A percentile compares a stretch with the other conserved stretches of the same genome.
These are phyloP conservation scores for Odontothrips loti DNA, from an alignment of 2,888 invertebrate genomes.

Conservation along the genomic window DNA sequence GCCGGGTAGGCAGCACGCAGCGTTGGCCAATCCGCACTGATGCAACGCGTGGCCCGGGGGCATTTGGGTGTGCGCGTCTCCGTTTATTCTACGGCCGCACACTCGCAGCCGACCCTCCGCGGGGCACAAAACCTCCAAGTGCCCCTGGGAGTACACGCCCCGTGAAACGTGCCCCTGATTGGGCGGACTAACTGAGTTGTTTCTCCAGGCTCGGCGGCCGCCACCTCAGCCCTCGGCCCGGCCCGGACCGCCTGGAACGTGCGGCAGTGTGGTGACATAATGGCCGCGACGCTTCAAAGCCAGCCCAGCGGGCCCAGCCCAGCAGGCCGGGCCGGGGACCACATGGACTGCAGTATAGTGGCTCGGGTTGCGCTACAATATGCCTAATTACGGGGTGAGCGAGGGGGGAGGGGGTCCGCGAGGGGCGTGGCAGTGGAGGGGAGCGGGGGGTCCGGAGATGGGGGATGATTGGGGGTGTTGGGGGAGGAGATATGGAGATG, in stretches of 20 bases:
- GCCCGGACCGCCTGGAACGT: neutral
- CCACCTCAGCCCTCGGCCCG: neutral
- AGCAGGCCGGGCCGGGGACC: neutral
- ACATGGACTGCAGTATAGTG: neutral
- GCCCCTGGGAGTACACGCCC: neutral
- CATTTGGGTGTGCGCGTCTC: no score
- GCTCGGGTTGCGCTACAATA: conserved; percentile 22
- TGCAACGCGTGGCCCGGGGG: no score
- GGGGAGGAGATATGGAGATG: conserved; percentile 25
- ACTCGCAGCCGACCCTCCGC: no score
- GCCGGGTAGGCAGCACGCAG: no score
- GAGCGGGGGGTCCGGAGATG: neutral
- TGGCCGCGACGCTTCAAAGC: neutral
- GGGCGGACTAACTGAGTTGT: no score
- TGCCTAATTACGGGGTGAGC: conserved; percentile 20
- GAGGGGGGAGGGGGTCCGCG: neutral
- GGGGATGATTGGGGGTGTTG: conserved; percentile 23
- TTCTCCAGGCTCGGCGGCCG: neutral
- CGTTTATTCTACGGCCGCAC: no score
- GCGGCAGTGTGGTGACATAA: neutral
- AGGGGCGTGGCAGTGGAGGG: conserved; percentile 1
- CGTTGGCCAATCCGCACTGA: no score
- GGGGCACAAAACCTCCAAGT: no score
- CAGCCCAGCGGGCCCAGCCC: neutral
- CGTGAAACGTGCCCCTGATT: neutral